These are phyloP conservation scores for Stichopus chloronotus DNA, from an alignment of 35 echinoderm and acorn worm species.

Conservation along the genomic window DNA sequence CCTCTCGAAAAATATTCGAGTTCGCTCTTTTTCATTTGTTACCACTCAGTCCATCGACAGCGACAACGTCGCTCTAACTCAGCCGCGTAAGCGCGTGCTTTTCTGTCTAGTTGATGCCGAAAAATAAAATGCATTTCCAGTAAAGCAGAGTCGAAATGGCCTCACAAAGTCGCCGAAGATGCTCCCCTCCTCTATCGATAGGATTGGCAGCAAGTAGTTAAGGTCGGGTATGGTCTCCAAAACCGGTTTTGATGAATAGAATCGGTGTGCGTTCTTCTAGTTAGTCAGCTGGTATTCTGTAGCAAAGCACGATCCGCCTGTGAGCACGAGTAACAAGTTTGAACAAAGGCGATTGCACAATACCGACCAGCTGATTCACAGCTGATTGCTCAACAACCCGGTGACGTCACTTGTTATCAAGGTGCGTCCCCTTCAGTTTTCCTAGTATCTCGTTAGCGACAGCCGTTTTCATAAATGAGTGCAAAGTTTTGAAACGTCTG, in stretches of 20 bases:
- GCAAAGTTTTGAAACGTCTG: neutral
- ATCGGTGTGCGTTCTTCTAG: too few species aligned
- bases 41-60: conserved; percentile 44
- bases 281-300: too few species aligned
- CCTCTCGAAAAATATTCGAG: neutral
- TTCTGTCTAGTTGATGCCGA: conserved; percentile 22
- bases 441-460: neutral
- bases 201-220: too few species aligned
- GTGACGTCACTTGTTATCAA: conserved; percentile 41
- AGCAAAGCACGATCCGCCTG: too few species aligned
- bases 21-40: neutral
- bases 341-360: conserved; percentile 37
- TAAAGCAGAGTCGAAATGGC: neutral
- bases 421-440: neutral
- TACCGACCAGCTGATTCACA: conserved; percentile 47
- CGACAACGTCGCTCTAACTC: conserved; percentile 19
- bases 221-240: too few species aligned
- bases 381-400: conserved; percentile 13
- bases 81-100: conserved; percentile 23
- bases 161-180: neutral
- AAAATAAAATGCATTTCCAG: conserved; percentile 51
- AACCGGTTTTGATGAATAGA: too few species aligned
- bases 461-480: neutral
- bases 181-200: too few species aligned
- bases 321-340: neutral